Conservation (phyloP, 2,888 invertebrate species). For the Drosophila peninsularis region DNA sequence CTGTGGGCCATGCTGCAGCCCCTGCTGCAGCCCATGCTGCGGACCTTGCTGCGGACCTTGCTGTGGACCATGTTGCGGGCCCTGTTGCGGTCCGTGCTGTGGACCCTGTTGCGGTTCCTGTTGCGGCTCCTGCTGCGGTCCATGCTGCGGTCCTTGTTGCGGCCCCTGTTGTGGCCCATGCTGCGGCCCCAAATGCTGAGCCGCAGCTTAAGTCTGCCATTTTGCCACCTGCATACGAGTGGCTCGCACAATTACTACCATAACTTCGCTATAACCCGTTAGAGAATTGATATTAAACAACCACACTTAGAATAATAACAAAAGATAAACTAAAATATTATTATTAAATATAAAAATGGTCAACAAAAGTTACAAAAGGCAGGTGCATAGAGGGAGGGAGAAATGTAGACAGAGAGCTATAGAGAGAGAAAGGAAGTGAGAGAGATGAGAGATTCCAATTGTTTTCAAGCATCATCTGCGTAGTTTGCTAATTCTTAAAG, state of each 20-base stretch:
- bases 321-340: neutral
- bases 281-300: conserved; percentile 47
- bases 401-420: neutral
- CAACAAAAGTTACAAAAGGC: neutral
- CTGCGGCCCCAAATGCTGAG: conserved; percentile 46
- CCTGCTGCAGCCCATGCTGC: conserved; percentile 52
- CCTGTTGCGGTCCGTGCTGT: conserved; percentile 35
- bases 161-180: conserved; percentile 10
- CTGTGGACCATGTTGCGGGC: conserved; percentile 32
- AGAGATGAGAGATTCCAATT: neutral
- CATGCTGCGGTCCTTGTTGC: conserved; percentile 45
- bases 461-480: neutral
- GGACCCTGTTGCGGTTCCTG: conserved; percentile 30
- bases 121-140: conserved; percentile 27
- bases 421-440: neutral
- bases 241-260: conserved; percentile 22
- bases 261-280: conserved; percentile 51
- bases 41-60: conserved; percentile 39
- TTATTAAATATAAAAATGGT: no score
- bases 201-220: neutral
- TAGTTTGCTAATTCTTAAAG: no score
- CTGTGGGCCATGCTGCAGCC: conserved; percentile 43
- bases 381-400: no score
- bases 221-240: neutral
- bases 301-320: conserved; percentile 19